phyloP scores from a whole-genome alignment of 1,140 invertebrate genomes.

The Drosophila trapezifrons region DNA sequence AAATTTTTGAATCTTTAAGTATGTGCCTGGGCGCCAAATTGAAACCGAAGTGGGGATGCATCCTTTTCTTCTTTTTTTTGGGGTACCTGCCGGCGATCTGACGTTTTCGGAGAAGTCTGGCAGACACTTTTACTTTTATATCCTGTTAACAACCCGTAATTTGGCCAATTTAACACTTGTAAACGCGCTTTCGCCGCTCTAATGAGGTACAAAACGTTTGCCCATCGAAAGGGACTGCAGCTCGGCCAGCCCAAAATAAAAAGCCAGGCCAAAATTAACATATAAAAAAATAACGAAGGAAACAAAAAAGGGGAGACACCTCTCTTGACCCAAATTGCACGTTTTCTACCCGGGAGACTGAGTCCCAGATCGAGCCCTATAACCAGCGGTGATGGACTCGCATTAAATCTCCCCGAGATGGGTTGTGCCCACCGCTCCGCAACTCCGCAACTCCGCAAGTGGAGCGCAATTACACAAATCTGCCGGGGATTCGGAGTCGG shows the following conservation, averaged over 20 bases:
- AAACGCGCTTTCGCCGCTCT: constrained; percentile 81
- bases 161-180: constrained; percentile 82
- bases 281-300: constrained; percentile 70
- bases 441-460: constrained; percentile 14
- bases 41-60: constrained; percentile 27
- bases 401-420: constrained; percentile 58
- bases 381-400: constrained; percentile 50
- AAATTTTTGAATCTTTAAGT: constrained; percentile 39
- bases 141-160: constrained; percentile 80
- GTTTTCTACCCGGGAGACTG: constrained; percentile 38
- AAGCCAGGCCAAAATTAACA: constrained; percentile 67
- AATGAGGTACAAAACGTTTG: constrained; percentile 81
- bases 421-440: too few species aligned
- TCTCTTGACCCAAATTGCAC: constrained; percentile 70
- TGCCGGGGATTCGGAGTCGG: constrained; percentile 43
- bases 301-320: constrained; percentile 26
- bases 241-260: constrained; percentile 26
- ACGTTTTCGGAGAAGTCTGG: constrained; percentile 18
- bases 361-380: constrained; percentile 47
- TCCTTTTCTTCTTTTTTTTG: constrained; percentile 12
- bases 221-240: constrained; percentile 13
- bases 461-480: constrained; percentile 77
- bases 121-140: constrained; percentile 82
- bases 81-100: constrained; percentile 14
- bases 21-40: constrained; percentile 36